Conservation (phyloP, 1,140 invertebrate species). For the Macrobrachium nipponense region DNA sequence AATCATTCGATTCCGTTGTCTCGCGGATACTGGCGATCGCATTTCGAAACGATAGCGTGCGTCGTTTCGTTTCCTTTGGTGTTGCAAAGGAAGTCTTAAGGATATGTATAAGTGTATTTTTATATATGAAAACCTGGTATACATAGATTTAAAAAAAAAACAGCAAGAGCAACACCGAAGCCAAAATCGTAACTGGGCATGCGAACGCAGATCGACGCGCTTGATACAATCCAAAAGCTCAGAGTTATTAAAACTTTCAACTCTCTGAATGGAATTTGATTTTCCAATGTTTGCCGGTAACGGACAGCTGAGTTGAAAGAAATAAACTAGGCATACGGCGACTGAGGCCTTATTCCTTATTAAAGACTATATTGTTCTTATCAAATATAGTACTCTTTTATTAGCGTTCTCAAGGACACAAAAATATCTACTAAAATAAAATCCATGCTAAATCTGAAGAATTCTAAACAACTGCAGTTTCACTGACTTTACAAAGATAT, state of each 20-base stretch:
- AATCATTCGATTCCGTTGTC: conserved; percentile 46
- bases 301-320: background rate
- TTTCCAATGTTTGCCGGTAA: conserved; percentile 56
- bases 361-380: no score
- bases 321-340: background rate
- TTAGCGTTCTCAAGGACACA: background rate
- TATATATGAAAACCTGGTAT: background rate
- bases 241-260: conserved; percentile 62
- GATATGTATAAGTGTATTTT: no score
- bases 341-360: background rate
- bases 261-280: conserved; percentile 59
- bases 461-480: no score
- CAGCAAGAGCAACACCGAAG: background rate
- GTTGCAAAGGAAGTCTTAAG: no score
- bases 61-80: no score
- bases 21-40: no score
- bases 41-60: no score
- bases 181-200: background rate
- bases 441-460: no score
- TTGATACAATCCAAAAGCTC: conserved; percentile 61
- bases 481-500: no score
- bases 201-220: conserved; percentile 54
- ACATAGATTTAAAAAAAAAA: background rate
- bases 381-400: background rate
- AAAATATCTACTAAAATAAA: background rate